Conservation (phyloP, 2,113 vertebrate species). For the Etia nguti region DNA sequence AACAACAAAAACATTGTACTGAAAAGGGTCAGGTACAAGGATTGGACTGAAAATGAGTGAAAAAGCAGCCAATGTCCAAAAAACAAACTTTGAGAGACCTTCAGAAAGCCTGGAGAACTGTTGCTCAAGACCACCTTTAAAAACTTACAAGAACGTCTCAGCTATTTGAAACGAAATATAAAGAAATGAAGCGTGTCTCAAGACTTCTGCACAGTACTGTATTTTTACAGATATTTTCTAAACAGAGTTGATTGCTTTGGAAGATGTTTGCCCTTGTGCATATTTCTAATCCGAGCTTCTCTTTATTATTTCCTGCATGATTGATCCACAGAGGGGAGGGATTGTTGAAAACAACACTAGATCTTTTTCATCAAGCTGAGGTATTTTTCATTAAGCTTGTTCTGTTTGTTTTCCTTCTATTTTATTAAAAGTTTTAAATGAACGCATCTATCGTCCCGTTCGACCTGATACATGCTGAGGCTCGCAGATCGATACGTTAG, state of each 20-base stretch:
- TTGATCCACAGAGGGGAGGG: conserved; percentile 87
- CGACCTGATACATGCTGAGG: background rate
- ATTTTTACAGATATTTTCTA: background rate
- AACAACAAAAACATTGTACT: background rate
- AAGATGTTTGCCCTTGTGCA: conserved; percentile 5
- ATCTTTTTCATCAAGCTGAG: conserved; percentile 93
- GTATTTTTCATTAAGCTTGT: conserved; percentile 89
- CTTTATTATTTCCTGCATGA: conserved; percentile 21
- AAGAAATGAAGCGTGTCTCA: background rate
- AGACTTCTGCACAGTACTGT: background rate
- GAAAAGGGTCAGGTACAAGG: background rate
- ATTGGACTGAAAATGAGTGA: background rate
- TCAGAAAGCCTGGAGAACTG: accelerated
- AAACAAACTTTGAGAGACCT: background rate
- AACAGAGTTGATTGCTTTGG: background rate
- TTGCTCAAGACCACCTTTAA: background rate
- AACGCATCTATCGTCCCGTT: background rate
- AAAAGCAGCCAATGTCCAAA: background rate
- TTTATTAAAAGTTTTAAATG: conserved; percentile 12
- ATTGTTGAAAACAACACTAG: conserved; percentile 90
- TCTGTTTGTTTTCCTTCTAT: background rate
- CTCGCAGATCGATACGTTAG: background rate
- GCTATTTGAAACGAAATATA: background rate
- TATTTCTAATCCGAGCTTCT: background rate
- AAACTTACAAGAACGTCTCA: background rate